Evolutionary conservation across 1,140 invertebrate genomes (phyloP), one percentile per base, ranked within the genome.

Genomic region (Anagrus nilaparvatae): DNA sequence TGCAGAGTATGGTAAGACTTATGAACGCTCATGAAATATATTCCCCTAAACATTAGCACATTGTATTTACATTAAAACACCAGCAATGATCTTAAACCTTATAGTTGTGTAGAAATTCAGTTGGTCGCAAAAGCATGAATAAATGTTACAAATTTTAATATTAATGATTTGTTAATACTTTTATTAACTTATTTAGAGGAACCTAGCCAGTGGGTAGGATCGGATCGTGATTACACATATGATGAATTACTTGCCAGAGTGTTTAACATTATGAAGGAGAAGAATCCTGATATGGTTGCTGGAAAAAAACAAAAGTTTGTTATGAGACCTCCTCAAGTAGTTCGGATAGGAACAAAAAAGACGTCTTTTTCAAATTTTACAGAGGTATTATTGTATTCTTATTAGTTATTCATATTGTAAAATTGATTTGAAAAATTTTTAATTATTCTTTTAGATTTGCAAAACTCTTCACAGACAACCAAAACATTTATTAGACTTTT

Each of bases 351-450:
- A 49, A 97, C 94, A 10, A 99, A 99, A 72, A 99, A 99, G 69
- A 95, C 96, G 27, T 97, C 94, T 5, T 99, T 99, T 72, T 93
- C 93, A 33, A 99, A 99, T 65, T 99, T 99, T 65, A 86, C 92
- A 51, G 96, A 99, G 65, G 88, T 91, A 63, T 82, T 21, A 18
- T 24, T n/a, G n/a, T n/a, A n/a, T n/a, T n/a, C n/a, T n/a, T n/a
- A n/a, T n/a, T n/a, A n/a, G n/a, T n/a, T n/a, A n/a, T n/a, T n/a
- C n/a, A n/a, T n/a, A n/a, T n/a, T n/a, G n/a, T n/a, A n/a, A n/a
- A n/a, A n/a, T n/a, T n/a, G n/a, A 28, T 31, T 8, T 48, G 32
- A 36, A 43, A 27, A 33, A 36, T 19, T 35, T 41, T 43, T 33
- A 34, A 19, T 35, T 43, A 27, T 48, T 46, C 47, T 56, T 55